These are phyloP conservation scores for Wasmannia auropunctata DNA, from an alignment of 1,140 invertebrate species.

Conservation along the genomic window DNA sequence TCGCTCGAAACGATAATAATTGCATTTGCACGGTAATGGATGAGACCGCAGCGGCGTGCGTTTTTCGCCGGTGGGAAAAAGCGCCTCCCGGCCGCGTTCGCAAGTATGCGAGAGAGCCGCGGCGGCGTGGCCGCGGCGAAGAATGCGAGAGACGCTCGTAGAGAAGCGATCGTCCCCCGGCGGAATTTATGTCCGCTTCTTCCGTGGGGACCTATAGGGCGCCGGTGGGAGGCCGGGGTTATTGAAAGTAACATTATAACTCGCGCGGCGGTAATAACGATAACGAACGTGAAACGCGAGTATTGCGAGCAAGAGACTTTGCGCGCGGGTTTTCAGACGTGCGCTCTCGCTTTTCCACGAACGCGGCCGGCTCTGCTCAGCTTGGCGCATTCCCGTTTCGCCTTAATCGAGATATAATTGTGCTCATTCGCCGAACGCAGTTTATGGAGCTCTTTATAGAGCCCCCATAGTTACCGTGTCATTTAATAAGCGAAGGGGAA, in stretches of 20 bases:
- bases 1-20: slow-evolving; percentile 79
- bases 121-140: slow-evolving; percentile 18
- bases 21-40: slow-evolving; percentile 82
- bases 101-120: slow-evolving; percentile 30
- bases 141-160: slow-evolving; percentile 34
- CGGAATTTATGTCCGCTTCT: slow-evolving; percentile 41
- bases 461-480: slow-evolving; percentile 46
- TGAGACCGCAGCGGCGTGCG: slow-evolving; percentile 68
- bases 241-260: slow-evolving; percentile 55
- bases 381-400: slow-evolving; percentile 52
- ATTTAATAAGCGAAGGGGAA: slow-evolving; percentile 48
- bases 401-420: slow-evolving; percentile 57
- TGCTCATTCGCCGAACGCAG: slow-evolving; percentile 42
- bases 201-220: neutral
- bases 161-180: slow-evolving; percentile 40
- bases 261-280: slow-evolving; percentile 49
- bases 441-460: slow-evolving; percentile 46
- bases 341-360: slow-evolving; percentile 39
- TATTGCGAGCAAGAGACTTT: slow-evolving; percentile 45
- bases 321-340: slow-evolving; percentile 43
- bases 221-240: slow-evolving; percentile 29
- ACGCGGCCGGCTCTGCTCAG: neutral
- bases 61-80: slow-evolving; percentile 57
- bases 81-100: slow-evolving; percentile 10
- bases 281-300: slow-evolving; percentile 55